Base-by-base conservation (phyloP, 2,113 vertebrate genomes). In the Athene cunicularia region DNA sequence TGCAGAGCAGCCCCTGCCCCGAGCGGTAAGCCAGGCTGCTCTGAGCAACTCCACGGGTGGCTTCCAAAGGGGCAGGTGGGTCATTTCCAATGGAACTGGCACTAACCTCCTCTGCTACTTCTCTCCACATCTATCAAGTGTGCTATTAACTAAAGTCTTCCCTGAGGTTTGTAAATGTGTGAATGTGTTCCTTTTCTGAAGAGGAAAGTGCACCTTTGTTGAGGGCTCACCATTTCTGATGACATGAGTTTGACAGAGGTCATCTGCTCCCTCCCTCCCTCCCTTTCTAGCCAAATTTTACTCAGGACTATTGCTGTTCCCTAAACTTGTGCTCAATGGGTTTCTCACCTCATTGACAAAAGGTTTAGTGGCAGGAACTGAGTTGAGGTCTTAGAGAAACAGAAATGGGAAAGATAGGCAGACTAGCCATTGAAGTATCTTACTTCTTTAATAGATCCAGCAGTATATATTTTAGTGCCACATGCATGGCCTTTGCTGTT, bases 1-100 rank as follows among this genome's bases (percentile, higher is more conserved):
- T 1, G 2, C 15, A 28, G 35, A 1, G 1, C 43, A 64, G 8
- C 2, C 12, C 9, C 27, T 75, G 18, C 18, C 12, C 9, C 26
- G 50, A 4, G 43, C 23, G 33, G 13, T 64, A 24, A 39, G 9
- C 4, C 9, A 27, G 14, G 12, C 47, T 77, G 6, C 14, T 47
- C n/a, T 53, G 9, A 33, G 28, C 21, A 59, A 12, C 22, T 27
- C 10, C 7, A 11, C 5, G 24, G 5, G 27, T 7, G 26, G 3
- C 24, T 39, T n/a, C 43, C 70, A 71, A 63, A 28, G 23, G 39
- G 9, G 6, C 33, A 47, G 19, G 13, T 60, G 28, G 8, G 21
- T 39, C 10, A 7, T 79, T 50, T 79, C 32, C 53, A 62, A 7
- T 33, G 33, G 27, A 12, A 59, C 27, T 37, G 45, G 19, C 19